Conservation (phyloP, 2,113 vertebrate species). For the Onychorhynchus coronatus region DNA sequence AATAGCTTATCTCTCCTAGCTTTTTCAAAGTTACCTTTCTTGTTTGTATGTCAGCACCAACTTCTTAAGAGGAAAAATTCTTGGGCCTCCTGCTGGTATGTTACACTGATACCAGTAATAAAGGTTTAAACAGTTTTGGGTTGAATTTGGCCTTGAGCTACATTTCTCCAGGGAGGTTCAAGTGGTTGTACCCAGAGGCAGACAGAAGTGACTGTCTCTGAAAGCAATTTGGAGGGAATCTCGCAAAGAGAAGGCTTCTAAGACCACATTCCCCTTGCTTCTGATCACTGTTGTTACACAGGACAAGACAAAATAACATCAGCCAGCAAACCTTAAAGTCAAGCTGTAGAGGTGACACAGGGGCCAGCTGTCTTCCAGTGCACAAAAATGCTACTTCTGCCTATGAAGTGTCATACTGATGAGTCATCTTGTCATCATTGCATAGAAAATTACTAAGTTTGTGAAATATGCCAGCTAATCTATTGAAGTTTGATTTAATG, state of each 20-base stretch:
- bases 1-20: background rate
- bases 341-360: background rate
- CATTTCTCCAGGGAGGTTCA: background rate
- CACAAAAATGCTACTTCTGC: background rate
- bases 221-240: background rate
- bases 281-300: background rate
- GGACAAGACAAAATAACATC: background rate
- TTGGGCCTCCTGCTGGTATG: background rate
- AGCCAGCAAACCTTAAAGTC: background rate
- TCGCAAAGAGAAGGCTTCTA: background rate
- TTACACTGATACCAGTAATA: background rate
- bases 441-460: slow-evolving; percentile 31
- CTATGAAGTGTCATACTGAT: background rate
- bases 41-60: background rate
- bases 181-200: background rate
- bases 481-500: slow-evolving; percentile 36
- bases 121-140: background rate
- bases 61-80: background rate
- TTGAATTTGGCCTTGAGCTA: background rate
- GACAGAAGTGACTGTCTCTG: background rate
- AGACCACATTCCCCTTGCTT: fast-evolving
- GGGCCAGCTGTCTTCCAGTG: background rate
- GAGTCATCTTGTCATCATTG: background rate
- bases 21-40: background rate
- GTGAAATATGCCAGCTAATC: slow-evolving; percentile 45